These are phyloP conservation scores for Stenichneumon culpator DNA, from an alignment of 2,888 invertebrate species.

Conservation along the genomic window DNA sequence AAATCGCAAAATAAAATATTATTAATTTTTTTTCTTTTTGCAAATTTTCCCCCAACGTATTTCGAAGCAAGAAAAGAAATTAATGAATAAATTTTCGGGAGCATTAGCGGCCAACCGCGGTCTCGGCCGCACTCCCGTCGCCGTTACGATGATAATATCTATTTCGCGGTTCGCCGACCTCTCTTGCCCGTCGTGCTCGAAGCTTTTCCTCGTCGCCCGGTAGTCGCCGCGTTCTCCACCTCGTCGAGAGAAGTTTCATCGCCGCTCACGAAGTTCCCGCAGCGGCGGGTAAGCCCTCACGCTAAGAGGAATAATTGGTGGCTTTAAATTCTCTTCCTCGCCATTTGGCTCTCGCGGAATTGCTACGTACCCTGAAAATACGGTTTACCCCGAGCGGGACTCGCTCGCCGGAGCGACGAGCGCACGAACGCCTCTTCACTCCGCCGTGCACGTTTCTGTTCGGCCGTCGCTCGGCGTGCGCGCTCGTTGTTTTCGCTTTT, in stretches of 20 bases:
- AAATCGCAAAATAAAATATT: too few species aligned
- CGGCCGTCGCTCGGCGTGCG: neutral
- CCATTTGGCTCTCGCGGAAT: slow-evolving; percentile 18
- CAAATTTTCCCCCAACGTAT: too few species aligned
- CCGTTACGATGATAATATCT: slow-evolving; percentile 45
- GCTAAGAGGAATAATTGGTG: slow-evolving; percentile 41
- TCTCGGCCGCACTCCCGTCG: slow-evolving; percentile 5
- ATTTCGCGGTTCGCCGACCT: slow-evolving; percentile 57
- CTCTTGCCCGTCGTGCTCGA: slow-evolving; percentile 7
- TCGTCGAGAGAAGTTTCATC: slow-evolving; percentile 16
- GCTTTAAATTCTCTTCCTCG: slow-evolving; percentile 36
- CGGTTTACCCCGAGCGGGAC: slow-evolving; percentile 36
- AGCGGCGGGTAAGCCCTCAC: neutral
- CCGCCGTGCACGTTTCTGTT: neutral
- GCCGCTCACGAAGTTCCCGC: slow-evolving; percentile 34
- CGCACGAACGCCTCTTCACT: slow-evolving; percentile 14
- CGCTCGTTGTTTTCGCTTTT: slow-evolving; percentile 14
- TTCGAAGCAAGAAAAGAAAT: too few species aligned
- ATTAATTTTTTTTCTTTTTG: too few species aligned
- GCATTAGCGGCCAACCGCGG: neutral
- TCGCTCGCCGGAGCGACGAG: slow-evolving; percentile 1
- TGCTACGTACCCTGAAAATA: slow-evolving; percentile 32
- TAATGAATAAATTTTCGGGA: neutral
- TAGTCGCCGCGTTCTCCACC: slow-evolving; percentile 11
- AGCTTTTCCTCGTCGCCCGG: slow-evolving; percentile 18